Evolutionary conservation across 2,797 vertebrate species (phyloP).

Genomic region (Calcarius lapponicus): DNA sequence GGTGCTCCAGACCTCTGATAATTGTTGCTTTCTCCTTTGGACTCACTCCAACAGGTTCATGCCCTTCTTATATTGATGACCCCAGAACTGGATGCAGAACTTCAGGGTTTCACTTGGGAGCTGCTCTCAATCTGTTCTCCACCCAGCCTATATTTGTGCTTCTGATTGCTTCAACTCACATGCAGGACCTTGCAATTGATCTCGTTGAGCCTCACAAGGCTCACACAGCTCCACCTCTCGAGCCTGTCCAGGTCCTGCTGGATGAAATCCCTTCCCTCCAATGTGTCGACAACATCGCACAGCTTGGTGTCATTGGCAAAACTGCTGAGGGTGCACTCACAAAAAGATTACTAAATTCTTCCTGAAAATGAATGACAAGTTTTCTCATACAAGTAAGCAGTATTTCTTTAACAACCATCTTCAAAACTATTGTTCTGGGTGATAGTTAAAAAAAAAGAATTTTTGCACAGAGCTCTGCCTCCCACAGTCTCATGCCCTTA

Average conservation of each 20-base stretch:
- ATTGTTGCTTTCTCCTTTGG: background rate
- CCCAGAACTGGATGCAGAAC: background rate
- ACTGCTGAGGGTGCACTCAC: background rate
- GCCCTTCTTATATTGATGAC: fast-evolving
- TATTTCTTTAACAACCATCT: background rate
- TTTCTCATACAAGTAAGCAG: conserved; percentile 32
- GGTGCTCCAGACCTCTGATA: background rate
- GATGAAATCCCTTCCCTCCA: background rate
- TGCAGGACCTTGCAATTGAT: background rate
- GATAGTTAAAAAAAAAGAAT: background rate
- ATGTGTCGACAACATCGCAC: fast-evolving
- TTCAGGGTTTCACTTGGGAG: background rate
- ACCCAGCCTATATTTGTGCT: background rate
- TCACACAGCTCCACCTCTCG: background rate
- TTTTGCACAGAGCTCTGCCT: background rate
- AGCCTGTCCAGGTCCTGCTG: background rate
- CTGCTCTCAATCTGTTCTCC: background rate
- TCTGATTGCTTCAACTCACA: background rate
- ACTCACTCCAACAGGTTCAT: background rate
- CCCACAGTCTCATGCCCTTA: background rate
- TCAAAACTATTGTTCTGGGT: background rate
- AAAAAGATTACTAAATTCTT: background rate
- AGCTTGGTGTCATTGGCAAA: fast-evolving
- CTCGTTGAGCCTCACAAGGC: background rate
- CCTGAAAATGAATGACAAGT: conserved; percentile 42